Base-by-base conservation (phyloP, 2,888 invertebrate species). In the Polymixis flavicincta region DNA sequence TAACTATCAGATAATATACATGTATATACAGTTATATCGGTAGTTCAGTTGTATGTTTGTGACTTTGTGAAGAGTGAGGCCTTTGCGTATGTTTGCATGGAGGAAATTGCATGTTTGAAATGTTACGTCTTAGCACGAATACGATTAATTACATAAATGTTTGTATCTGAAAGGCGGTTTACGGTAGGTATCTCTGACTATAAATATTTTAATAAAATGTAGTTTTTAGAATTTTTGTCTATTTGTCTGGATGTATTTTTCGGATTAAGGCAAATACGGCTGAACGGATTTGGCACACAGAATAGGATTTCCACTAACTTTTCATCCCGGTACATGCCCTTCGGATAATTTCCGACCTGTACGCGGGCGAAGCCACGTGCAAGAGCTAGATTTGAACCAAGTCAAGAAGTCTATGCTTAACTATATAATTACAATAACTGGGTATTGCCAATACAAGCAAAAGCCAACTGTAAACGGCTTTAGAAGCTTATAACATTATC, bases 81-180 rank as follows among this genome's bases (percentile, higher is more conserved):
- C 63, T 78, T 74, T 69, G 72, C 59, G 59, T 76, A 78, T 64
- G 71, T 77, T 76, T 86, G 87, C 85, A 88, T 88, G 76, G 48
- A 76, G 54, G 42, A 57, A 77, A 78, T 66, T 81, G 84, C 84
- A 85, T 85, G 84, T 61, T 79, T 61, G 45, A 64, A 71, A 55
- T 71, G 65, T 65, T 32, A 71, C 50, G 67, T 73, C 52, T 60
- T 68, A 71, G 63, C 64, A 71, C 57, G 61, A 54, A 60, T 22
- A 32, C 32, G 32, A 22, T 32, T 22, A 22, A 32, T 59, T 32
- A 32, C 22, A 2, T 59, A 32, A 22, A 32, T 11, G 59, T 59
- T 32, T 59, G 59, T 32, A 13, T 17, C 17, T n/a, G 25, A 28
- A 50, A 32, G 11, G 14, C 19, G 4, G 14, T 19, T 59, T 32